A percentile compares a stretch with the other conserved stretches of the same genome.
Evolutionary conservation across 2,888 invertebrate species (phyloP).

Genomic region (Chrysomela aeneicollis): DNA sequence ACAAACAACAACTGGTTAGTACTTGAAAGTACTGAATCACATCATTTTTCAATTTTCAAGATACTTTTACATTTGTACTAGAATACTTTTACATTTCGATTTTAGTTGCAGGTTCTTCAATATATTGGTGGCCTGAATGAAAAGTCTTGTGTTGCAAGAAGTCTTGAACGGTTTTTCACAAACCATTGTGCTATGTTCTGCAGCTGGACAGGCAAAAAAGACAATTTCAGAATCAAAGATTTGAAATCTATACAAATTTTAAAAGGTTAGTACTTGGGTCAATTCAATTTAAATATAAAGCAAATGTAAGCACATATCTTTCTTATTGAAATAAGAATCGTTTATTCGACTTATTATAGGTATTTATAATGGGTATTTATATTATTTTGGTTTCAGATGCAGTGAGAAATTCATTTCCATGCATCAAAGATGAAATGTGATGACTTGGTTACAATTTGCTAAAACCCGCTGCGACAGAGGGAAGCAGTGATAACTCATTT

Average conservation of each 20-base stretch:
- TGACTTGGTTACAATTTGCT: not conserved
- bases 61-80: no score
- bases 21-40: not conserved
- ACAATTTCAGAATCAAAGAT: not conserved
- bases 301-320: no score
- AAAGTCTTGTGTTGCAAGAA: not conserved
- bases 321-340: no score
- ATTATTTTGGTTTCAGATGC: not conserved
- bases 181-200: not conserved
- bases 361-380: no score
- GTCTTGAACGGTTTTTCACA: not conserved
- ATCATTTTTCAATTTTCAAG: not conserved
- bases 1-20: constrained; percentile 15
- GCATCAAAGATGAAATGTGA: not conserved
- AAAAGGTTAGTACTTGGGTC: not conserved
- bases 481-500: no score
- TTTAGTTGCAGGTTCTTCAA: not conserved
- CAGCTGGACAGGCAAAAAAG: not conserved
- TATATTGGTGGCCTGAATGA: not conserved
- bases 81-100: not conserved
- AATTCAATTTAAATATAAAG: no score
- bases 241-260: not conserved
- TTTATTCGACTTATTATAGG: no score
- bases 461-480: no score
- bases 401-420: not conserved